A percentile compares a stretch with the other conserved stretches of the same genome.
These are phyloP conservation scores for Pollenia amentaria DNA, from an alignment of 2,888 invertebrate species.

Conservation along the genomic window DNA sequence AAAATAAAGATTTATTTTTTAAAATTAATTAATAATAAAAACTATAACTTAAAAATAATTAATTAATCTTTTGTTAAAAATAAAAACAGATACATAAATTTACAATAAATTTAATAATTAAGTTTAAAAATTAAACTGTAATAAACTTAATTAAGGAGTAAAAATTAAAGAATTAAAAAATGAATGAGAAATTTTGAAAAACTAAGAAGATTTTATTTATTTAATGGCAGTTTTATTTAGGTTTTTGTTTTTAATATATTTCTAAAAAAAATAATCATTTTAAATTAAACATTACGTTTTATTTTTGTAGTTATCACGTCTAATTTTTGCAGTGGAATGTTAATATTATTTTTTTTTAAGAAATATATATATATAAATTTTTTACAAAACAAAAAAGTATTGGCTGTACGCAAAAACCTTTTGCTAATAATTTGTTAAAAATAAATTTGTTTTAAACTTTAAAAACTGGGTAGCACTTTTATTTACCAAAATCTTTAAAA, in stretches of 20 bases:
- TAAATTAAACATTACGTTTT: constrained; percentile 44
- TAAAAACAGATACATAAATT: constrained; percentile 48
- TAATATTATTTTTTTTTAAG: constrained; percentile 42
- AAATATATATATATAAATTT: not conserved
- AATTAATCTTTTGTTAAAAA: constrained; percentile 29
- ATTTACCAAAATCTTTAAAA: not conserved
- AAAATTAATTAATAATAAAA: constrained; percentile 62
- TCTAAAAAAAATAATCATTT: constrained; percentile 41
- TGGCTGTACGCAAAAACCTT: constrained; percentile 50
- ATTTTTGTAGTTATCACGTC: constrained; percentile 58
- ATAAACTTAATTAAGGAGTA: constrained; percentile 53
- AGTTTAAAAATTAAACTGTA: constrained; percentile 3
- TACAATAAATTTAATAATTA: constrained; percentile 44
- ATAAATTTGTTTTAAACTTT: constrained; percentile 6
- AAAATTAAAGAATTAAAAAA: constrained; percentile 23
- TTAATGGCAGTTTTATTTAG: constrained; percentile 62
- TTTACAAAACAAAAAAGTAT: not conserved
- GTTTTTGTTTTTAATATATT: constrained; percentile 18
- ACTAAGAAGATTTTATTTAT: constrained; percentile 1
- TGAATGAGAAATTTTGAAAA: constrained; percentile 36
- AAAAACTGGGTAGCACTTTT: not conserved
- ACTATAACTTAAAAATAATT: constrained; percentile 66
- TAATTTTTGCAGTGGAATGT: constrained; percentile 72
- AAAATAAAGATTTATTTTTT: constrained; percentile 58
- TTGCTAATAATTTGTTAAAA: constrained; percentile 13